Evolutionary conservation across 2,888 invertebrate species (phyloP).

Genomic region (Tridacna gigas): DNA sequence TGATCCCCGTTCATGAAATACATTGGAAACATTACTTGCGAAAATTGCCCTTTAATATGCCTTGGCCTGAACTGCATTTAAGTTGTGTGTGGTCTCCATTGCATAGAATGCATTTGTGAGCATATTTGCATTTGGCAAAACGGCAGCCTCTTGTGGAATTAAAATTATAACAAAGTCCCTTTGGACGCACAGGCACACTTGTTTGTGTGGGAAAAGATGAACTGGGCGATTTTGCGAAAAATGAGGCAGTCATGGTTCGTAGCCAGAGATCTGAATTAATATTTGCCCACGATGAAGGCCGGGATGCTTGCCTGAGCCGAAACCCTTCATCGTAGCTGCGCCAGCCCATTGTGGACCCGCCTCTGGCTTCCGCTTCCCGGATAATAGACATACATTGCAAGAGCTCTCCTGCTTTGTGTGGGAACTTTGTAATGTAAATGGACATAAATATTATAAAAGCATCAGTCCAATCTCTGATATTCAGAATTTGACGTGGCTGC

Average conservation of each 20-base stretch:
- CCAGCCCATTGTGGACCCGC: constrained; percentile 33
- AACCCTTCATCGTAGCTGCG: constrained; percentile 49
- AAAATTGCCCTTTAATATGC: too few relatives aligned
- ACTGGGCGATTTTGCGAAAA: too few relatives aligned
- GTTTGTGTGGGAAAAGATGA: too few relatives aligned
- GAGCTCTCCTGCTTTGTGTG: constrained; percentile 17
- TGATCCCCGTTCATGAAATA: too few relatives aligned
- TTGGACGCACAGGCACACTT: background rate
- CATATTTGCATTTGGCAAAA: constrained; percentile 23
- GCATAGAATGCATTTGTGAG: constrained; percentile 37
- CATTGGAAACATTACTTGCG: too few relatives aligned
- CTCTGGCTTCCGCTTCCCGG: constrained; percentile 37
- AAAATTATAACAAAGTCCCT: background rate
- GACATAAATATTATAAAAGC: constrained; percentile 38
- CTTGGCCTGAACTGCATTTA: background rate
- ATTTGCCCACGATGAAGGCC: constrained; percentile 19
- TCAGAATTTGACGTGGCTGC: constrained; percentile 1
- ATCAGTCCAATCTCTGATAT: constrained; percentile 50
- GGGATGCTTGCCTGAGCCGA: constrained; percentile 17
- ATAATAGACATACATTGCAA: constrained; percentile 50
- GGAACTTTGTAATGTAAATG: constrained; percentile 24
- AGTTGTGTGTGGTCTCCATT: background rate
- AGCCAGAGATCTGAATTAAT: constrained; percentile 46
- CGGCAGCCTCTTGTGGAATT: background rate
- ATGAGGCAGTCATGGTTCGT: constrained; percentile 7